Percentiles rank a stretch among this genome's conserved stretches.
These are phyloP conservation scores for Papilio aristodemus DNA, from an alignment of 1,140 invertebrate species.

Conservation along the genomic window DNA sequence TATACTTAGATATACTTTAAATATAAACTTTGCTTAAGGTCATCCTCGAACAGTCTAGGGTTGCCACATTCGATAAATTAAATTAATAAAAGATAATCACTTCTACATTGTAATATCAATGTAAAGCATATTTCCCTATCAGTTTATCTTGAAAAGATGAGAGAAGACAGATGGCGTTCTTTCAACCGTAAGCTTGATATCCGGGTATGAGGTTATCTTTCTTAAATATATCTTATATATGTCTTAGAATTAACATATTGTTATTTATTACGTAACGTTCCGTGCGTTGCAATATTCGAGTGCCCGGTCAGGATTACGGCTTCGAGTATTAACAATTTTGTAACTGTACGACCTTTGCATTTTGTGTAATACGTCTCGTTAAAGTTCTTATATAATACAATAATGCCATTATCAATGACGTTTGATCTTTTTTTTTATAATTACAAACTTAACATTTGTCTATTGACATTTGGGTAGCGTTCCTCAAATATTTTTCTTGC, in stretches of 20 bases:
- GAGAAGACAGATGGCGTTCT: too few species aligned
- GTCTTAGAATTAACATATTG: not conserved
- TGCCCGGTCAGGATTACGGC: not conserved
- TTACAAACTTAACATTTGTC: not conserved
- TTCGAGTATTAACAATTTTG: slow-evolving; percentile 4
- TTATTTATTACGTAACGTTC: not conserved
- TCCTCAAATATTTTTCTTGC: not conserved
- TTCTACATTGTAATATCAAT: too few species aligned
- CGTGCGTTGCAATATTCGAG: not conserved
- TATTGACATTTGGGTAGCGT: not conserved
- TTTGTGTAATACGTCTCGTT: slow-evolving; percentile 6
- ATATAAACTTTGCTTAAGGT: too few species aligned
- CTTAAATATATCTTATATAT: not conserved
- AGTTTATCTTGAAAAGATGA: too few species aligned
- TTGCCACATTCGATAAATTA: too few species aligned
- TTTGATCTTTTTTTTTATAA: not conserved
- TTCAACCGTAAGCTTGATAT: not conserved
- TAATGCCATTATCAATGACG: not conserved
- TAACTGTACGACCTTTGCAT: not conserved
- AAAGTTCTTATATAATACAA: slow-evolving; percentile 9
- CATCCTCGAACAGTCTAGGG: too few species aligned
- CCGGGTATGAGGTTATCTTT: not conserved
- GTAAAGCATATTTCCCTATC: too few species aligned
- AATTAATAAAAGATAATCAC: too few species aligned
- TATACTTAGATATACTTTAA: too few species aligned